Base-by-base conservation (phyloP, 2,113 vertebrate species). In the Channa maculata region DNA sequence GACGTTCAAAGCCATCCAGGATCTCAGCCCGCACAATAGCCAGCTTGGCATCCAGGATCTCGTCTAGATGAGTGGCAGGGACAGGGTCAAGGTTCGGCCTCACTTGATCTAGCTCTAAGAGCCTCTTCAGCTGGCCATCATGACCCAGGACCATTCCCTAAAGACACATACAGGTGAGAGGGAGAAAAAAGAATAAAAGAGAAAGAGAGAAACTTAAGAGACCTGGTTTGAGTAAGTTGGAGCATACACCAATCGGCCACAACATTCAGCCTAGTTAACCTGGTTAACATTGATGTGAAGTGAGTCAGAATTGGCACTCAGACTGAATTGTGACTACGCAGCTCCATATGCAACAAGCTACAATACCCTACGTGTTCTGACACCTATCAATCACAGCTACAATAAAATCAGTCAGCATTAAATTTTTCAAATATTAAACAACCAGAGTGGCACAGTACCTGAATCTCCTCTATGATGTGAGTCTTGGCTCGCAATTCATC, bases 141-240 rank as follows among this genome's bases (percentile, higher is more conserved):
- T 99, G 97, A 74, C 96, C 96, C 2, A 99, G 88, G 5, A 98
- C 97, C 95, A 98, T 95, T 43, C 96, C 96, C 0, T 84, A 13
- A 50, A 14, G 67, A 70, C 12, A 46, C 5, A 48, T 6, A 37
- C n/a, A 64, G 14, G 9, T 34, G n/a, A 65, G 33, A 46, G n/a
- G 10, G 8, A 43, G 5, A 53, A n/a, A 45, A 33, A 24, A 24
- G 24, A 24, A 24, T 24, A 24, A 24, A 24, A 24, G 24, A 12
- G 2, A 65, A 3, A 6, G 7, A 38, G 9, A 14, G 4, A 50
- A 3, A 33, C 58, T 8, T 13, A 5, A 45, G 5, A 52, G 5
- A 8, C 10, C 13, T 37, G 10, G 50, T 72, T 51, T 53, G 43
- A 41, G 24, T 7, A 36, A 59, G 36, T 11, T 59, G 11, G 37